A percentile compares a stretch with the other conserved stretches of the same genome.
These are phyloP conservation scores for Champsocephalus gunnari DNA, from an alignment of 2,797 vertebrate species.

Conservation along the genomic window DNA sequence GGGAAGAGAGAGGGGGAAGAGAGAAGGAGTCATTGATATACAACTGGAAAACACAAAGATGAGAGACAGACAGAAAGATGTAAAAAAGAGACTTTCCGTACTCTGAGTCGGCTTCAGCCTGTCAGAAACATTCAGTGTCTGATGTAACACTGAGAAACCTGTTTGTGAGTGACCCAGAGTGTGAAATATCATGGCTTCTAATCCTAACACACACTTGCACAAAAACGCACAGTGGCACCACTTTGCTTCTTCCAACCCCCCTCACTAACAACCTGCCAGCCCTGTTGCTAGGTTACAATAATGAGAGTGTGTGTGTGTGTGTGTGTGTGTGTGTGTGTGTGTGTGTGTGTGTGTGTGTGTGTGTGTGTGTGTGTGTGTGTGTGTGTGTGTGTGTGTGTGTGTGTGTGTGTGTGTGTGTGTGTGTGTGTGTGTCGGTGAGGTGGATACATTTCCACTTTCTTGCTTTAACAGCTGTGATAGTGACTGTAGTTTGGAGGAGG, in stretches of 20 bases:
- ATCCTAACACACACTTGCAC: conserved; percentile 21
- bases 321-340: conserved; percentile 32
- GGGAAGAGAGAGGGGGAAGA: background rate
- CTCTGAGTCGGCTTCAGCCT: conserved; percentile 43
- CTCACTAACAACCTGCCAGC: conserved; percentile 69
- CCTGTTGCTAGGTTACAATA: conserved; percentile 84
- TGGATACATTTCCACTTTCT: conserved; percentile 61
- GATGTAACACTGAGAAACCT: conserved; percentile 74
- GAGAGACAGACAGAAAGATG: conserved; percentile 1
- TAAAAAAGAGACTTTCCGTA: conserved; percentile 32
- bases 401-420: conserved; percentile 28
- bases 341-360: conserved; percentile 33
- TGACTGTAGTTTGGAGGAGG: conserved; percentile 31
- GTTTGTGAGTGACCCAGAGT: conserved; percentile 69
- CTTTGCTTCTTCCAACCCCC: conserved; percentile 65
- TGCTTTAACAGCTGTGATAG: conserved; percentile 52
- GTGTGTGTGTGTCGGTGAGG: conserved; percentile 24
- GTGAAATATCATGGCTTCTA: conserved; percentile 68
- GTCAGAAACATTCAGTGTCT: conserved; percentile 64
- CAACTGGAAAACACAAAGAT: conserved; percentile 12
- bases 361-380: conserved; percentile 19
- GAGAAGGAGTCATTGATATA: background rate
- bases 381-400: conserved; percentile 41
- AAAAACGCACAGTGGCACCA: conserved; percentile 28
- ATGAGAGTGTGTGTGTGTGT: conserved; percentile 59